Percentiles rank a stretch among this genome's conserved stretches.
Conservation (phyloP, 2,888 invertebrate species). For the Andrena minutula region DNA sequence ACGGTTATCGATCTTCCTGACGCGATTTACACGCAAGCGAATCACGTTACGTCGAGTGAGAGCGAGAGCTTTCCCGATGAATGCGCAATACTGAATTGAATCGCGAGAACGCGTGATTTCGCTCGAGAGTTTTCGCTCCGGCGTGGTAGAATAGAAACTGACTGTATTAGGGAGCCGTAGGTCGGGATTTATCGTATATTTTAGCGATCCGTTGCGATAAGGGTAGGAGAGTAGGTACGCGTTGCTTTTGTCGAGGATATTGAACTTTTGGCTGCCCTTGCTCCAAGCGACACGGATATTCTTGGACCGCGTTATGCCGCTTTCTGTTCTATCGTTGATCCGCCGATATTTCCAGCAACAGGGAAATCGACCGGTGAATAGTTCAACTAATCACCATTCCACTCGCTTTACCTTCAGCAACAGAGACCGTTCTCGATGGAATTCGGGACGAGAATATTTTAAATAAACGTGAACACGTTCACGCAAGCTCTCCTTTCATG, state of each 20-base stretch:
- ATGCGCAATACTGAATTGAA: neutral
- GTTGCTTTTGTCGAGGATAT: slow-evolving; percentile 38
- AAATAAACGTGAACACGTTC: neutral
- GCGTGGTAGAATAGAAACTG: neutral
- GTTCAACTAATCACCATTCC: neutral
- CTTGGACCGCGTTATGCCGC: slow-evolving; percentile 40
- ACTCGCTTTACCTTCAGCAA: neutral
- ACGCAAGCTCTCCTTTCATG: neutral
- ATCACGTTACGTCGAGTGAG: slow-evolving; percentile 30
- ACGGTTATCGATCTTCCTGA: slow-evolving; percentile 45
- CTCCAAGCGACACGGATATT: slow-evolving; percentile 35
- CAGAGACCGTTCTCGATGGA: neutral
- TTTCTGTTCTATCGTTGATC: neutral
- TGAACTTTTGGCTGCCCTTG: slow-evolving; percentile 56
- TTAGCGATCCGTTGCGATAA: neutral
- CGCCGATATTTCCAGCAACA: slow-evolving; percentile 14
- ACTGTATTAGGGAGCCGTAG: neutral
- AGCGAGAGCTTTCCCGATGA: slow-evolving; percentile 9
- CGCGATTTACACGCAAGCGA: slow-evolving; percentile 56
- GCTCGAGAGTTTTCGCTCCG: neutral
- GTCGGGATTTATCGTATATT: slow-evolving; percentile 11
- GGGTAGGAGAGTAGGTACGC: neutral
- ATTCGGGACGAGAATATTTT: neutral
- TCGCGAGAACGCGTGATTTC: slow-evolving; percentile 17
- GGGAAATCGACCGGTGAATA: neutral